Conservation (phyloP, 2,113 vertebrate species). For the Leptobrachium ailaonicum region DNA sequence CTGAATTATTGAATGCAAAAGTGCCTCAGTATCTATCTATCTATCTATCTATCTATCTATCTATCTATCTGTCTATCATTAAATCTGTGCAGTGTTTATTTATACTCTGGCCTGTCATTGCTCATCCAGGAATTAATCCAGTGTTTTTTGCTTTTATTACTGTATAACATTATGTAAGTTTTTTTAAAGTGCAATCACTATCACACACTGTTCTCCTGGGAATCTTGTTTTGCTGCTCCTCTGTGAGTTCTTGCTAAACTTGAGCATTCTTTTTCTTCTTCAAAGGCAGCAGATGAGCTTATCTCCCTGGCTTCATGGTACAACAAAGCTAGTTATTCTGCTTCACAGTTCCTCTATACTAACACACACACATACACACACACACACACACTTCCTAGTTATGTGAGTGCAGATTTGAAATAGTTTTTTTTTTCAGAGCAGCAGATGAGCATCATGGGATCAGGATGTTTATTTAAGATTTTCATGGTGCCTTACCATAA, state of each 20-base stretch:
- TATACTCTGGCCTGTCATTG: no score
- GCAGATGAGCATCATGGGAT: slow-evolving; percentile 44
- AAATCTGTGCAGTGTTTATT: no score
- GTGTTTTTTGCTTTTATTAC: no score
- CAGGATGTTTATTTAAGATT: slow-evolving; percentile 40
- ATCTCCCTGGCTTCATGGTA: not conserved
- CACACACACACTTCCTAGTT: no score
- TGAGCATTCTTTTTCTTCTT: not conserved
- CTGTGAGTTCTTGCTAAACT: not conserved
- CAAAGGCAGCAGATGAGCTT: slow-evolving; percentile 2
- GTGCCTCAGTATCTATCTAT: no score
- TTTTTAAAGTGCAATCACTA: not conserved
- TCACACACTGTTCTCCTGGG: not conserved
- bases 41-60: no score
- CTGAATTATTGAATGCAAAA: no score
- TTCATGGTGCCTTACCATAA: slow-evolving; percentile 38
- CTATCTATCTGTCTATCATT: no score
- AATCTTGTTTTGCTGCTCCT: not conserved
- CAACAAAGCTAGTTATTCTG: not conserved
- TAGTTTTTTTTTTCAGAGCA: not conserved
- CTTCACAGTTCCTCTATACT: not conserved
- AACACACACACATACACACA: not conserved
- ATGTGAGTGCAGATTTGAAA: no score
- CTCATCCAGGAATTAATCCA: no score
- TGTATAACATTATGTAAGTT: no score